These are phyloP conservation scores for Kradibia gibbosae DNA, from an alignment of 1,140 invertebrate genomes.

Conservation along the genomic window DNA sequence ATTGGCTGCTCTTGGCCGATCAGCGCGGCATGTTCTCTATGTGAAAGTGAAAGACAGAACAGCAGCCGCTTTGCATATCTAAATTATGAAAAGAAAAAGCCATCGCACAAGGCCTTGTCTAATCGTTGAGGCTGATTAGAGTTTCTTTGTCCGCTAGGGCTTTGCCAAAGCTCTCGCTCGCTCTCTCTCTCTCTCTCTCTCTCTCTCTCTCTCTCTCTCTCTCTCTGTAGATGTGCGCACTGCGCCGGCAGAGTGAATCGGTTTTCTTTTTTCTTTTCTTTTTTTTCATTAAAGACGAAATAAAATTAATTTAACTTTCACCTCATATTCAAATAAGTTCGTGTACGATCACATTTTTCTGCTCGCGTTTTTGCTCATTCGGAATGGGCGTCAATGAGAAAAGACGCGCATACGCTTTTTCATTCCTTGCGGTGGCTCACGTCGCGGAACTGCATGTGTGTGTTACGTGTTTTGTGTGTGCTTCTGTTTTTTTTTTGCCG, in stretches of 20 bases:
- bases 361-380: not conserved
- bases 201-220: no score
- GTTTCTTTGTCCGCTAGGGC: not conserved
- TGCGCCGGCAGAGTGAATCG: no score
- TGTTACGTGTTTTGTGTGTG: no score
- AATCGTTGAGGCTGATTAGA: slow-evolving; percentile 19
- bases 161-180: no score
- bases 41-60: slow-evolving; percentile 46
- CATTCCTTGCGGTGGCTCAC: not conserved
- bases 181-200: no score
- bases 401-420: not conserved
- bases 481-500: not conserved
- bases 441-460: not conserved
- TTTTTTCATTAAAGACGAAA: not conserved
- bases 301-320: not conserved
- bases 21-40: slow-evolving; percentile 31
- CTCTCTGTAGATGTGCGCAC: no score
- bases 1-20: slow-evolving; percentile 45
- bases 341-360: not conserved
- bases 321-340: not conserved
- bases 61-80: not conserved
- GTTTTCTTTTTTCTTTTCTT: not conserved
- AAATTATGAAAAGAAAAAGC: slow-evolving; percentile 12
- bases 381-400: slow-evolving; percentile 7
- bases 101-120: not conserved